Conservation (phyloP, 1,140 invertebrate genomes). For the Penaeus indicus region DNA sequence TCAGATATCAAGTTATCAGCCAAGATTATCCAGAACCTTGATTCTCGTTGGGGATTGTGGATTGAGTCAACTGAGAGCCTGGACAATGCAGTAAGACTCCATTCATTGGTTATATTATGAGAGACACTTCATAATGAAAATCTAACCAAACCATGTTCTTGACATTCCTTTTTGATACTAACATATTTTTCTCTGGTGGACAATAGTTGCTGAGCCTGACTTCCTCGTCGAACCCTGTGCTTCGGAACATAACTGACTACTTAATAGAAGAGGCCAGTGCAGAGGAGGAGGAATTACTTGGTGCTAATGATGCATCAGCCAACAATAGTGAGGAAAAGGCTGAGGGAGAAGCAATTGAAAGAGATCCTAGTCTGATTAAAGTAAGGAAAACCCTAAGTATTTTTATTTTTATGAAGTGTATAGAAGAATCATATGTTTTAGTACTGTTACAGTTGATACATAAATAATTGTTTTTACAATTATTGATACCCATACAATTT, state of each 20-base stretch:
- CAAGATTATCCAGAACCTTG: slow-evolving; percentile 94
- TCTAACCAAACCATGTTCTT: neutral
- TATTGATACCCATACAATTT: neutral
- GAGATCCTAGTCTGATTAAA: slow-evolving; percentile 82
- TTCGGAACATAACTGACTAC: slow-evolving; percentile 98
- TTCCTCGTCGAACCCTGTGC: slow-evolving; percentile 92
- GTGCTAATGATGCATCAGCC: slow-evolving; percentile 73
- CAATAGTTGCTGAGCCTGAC: slow-evolving; percentile 71
- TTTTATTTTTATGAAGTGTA: neutral
- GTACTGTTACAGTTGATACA: neutral
- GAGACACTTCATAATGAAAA: neutral
- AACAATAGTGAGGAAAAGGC: slow-evolving; percentile 72
- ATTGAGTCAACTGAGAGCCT: slow-evolving; percentile 1
- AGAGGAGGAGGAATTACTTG: slow-evolving; percentile 96
- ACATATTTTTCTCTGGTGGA: no score
- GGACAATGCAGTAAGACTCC: slow-evolving; percentile 54
- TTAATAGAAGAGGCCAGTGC: slow-evolving; percentile 98
- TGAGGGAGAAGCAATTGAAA: slow-evolving; percentile 76
- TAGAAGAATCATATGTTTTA: neutral
- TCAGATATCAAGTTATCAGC: slow-evolving; percentile 95
- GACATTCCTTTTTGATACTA: neutral
- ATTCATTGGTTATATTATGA: neutral
- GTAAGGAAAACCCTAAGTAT: slow-evolving; percentile 71
- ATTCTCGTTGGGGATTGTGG: slow-evolving; percentile 84
- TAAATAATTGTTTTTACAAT: slow-evolving; percentile 4